Conservation (phyloP, 2,888 invertebrate species). For the Eilema caniola region DNA sequence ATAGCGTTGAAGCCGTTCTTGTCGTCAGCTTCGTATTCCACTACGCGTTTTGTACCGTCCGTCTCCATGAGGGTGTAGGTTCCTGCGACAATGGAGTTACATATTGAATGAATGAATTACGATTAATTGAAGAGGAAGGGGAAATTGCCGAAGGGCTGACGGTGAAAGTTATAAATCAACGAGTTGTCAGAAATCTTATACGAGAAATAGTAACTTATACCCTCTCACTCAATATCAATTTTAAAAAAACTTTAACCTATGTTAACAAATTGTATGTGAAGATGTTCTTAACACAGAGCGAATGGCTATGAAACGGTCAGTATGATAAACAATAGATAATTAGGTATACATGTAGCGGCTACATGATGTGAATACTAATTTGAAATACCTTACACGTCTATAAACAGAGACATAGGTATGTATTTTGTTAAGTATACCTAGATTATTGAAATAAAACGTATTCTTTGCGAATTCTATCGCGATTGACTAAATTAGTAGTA, state of each 20-base stretch:
- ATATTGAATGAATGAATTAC: not conserved
- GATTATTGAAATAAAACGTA: too few species aligned
- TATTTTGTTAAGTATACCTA: not conserved
- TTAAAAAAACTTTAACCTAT: not conserved
- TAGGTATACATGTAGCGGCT: not conserved
- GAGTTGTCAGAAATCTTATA: not conserved
- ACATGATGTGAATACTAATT: not conserved
- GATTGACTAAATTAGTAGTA: too few species aligned
- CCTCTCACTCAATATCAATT: not conserved
- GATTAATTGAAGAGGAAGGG: not conserved
- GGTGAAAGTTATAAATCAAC: not conserved
- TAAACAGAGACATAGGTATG: not conserved
- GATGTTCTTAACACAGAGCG: not conserved
- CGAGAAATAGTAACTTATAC: not conserved
- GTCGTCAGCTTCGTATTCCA: constrained; percentile 87
- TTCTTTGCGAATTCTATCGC: too few species aligned
- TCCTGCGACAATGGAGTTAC: constrained; percentile 64
- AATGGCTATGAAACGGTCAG: not conserved
- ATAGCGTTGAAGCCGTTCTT: constrained; percentile 88
- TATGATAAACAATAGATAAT: constrained; percentile 1
- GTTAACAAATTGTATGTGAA: not conserved
- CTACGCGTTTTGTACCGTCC: constrained; percentile 87
- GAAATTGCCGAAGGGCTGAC: not conserved
- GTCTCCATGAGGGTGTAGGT: constrained; percentile 86
- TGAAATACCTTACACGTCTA: not conserved